phyloP scores from a whole-genome alignment of 1,140 invertebrate genomes.

The Sminthurides bifidus region DNA sequence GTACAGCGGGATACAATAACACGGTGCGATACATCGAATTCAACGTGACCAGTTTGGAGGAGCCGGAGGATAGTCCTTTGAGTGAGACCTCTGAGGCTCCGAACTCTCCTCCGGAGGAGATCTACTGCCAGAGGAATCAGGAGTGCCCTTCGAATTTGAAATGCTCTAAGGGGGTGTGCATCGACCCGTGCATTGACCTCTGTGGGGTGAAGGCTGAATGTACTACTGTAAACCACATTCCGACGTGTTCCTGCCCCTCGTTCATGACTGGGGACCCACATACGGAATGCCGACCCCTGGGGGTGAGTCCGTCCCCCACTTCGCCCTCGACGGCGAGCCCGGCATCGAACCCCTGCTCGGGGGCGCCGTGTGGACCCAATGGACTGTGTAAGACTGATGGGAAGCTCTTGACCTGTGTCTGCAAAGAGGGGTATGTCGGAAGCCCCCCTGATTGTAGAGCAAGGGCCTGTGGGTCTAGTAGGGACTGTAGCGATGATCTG shows the following conservation, averaged over 20 bases:
- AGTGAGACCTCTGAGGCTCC: not conserved
- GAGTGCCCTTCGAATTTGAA: not conserved
- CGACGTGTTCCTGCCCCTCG: conserved; percentile 1
- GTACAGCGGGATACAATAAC: conserved; percentile 17
- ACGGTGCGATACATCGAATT: conserved; percentile 20
- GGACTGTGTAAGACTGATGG: not conserved
- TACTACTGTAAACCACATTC: not conserved
- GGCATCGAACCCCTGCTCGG: not conserved
- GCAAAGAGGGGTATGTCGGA: conserved; percentile 2
- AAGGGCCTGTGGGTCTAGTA: not conserved
- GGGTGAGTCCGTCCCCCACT: not conserved
- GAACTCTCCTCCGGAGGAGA: not conserved
- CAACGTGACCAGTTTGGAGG: conserved; percentile 1
- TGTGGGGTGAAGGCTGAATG: not conserved
- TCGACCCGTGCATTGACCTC: not conserved
- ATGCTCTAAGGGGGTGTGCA: conserved; percentile 2
- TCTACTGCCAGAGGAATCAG: not conserved
- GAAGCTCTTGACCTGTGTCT: conserved; percentile 5
- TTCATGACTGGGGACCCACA: not conserved
- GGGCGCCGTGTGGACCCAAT: conserved; percentile 8
- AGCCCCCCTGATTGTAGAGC: conserved; percentile 1
- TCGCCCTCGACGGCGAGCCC: not conserved
- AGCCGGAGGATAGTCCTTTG: not conserved
- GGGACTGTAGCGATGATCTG: conserved; percentile 1
- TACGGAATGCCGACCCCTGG: not conserved